Base-by-base conservation (phyloP, 2,888 invertebrate genomes). In the Nudaria mundana region DNA sequence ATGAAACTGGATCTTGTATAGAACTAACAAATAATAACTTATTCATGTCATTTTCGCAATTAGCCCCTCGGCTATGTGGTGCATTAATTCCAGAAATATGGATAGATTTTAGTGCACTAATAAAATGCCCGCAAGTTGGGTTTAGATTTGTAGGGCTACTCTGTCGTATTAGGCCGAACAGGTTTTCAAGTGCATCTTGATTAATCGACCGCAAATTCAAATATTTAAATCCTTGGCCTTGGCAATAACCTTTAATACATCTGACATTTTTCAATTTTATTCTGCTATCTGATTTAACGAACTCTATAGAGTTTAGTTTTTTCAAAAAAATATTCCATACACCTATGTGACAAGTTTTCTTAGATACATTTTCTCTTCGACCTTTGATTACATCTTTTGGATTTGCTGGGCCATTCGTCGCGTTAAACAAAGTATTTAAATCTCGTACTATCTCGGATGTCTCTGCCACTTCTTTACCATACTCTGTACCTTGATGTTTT, bases 321-420 rank as follows among this genome's bases (percentile, higher is more conserved):
- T 18, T 18, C 5, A 5, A 5, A 5, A 18, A 18, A 18, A 5
- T 18, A 5, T 18, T 18, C 40, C 40, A 40, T 1, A 25, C n/a
- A 1, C 33, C 22, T n/a, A 34, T 24, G 24, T 44, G 34, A 8
- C 23, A 14, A 11, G 33, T 30, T 7, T 37, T 40, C 11, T 2
- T 16, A 4, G 26, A 32, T 11, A 45, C 30, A 7, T 44, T 44
- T 33, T 44, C 33, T 10, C 40, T 35, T 13, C n/a, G 11, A 6
- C 37, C 38, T 26, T 30, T 50, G 35, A 43, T 53, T 8, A 56
- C 30, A 35, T 60, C 50, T 8, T 45, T 18, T 16, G 43, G 38
- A 8, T 23, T 18, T 8, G 51, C 32, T 7, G 56, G 58, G 5
- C 49, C 48, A 53, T 60, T 56, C 2, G 52, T 53, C 14, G 7